These are phyloP conservation scores for Hydrochoerus hydrochaeris DNA, from an alignment of 2,113 vertebrate genomes.

Conservation along the genomic window DNA sequence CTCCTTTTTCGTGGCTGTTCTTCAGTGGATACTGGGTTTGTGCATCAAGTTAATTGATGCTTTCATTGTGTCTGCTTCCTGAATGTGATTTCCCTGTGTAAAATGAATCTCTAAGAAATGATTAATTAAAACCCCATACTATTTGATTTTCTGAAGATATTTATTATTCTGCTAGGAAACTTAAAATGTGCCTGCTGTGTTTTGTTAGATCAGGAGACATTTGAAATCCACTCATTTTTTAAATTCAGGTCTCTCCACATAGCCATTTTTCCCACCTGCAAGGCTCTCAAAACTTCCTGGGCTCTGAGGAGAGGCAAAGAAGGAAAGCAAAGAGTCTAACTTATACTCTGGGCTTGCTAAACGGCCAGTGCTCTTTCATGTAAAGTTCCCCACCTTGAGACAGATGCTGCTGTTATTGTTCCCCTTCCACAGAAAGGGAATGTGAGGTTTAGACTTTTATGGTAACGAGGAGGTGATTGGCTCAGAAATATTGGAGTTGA, in stretches of 20 bases:
- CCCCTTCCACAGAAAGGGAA: not conserved
- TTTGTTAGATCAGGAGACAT: not conserved
- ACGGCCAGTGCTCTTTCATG: not conserved
- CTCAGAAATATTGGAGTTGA: not conserved
- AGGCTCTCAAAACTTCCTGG: rapidly evolving
- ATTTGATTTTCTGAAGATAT: constrained; percentile 15
- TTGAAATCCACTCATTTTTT: not conserved
- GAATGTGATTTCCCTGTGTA: constrained; percentile 24
- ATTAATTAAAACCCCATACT: constrained; percentile 22
- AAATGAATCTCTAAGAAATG: not conserved
- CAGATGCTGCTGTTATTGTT: not conserved
- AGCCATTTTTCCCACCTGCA: not conserved
- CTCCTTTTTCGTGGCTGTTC: not conserved
- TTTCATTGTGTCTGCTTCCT: not conserved
- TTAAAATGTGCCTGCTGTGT: not conserved
- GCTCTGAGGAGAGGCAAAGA: rapidly evolving
- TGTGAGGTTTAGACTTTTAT: not conserved
- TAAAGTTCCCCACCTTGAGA: not conserved
- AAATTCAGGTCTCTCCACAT: not conserved
- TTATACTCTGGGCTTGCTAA: rapidly evolving
- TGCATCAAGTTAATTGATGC: not conserved
- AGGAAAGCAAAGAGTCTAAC: not conserved
- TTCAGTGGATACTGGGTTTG: not conserved
- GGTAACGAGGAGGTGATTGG: not conserved
- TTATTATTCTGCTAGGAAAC: constrained; percentile 35